These are phyloP conservation scores for Microctenopoma steveboyesi DNA, from an alignment of 2,797 vertebrate genomes.

Conservation along the genomic window DNA sequence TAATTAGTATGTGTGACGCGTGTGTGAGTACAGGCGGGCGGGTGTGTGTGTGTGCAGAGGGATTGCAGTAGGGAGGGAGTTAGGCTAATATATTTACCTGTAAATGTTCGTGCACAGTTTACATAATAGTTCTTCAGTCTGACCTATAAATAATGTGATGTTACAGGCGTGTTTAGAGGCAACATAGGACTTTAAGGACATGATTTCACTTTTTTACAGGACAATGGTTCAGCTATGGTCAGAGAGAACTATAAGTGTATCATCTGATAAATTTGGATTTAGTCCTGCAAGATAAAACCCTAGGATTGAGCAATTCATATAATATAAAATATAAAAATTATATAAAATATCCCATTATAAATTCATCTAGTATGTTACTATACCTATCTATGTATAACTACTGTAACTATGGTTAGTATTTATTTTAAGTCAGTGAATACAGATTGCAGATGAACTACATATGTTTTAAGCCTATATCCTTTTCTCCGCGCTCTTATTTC, in stretches of 20 bases:
- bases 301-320: not conserved
- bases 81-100: conserved; percentile 17
- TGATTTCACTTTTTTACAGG: no score
- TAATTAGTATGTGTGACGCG: conserved; percentile 50
- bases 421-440: no score
- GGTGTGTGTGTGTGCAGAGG: not conserved
- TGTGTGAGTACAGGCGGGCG: conserved; percentile 17
- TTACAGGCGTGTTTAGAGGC: not conserved
- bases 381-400: no score
- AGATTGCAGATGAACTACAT: no score
- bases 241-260: not conserved
- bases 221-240: not conserved
- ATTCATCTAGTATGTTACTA: no score
- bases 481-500: no score
- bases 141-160: not conserved
- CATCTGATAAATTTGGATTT: not conserved
- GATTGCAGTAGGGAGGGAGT: conserved; percentile 9
- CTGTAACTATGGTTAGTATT: no score
- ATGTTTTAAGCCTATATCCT: no score
- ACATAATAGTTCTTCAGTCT: not conserved
- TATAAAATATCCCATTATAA: no score
- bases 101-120: conserved; percentile 15
- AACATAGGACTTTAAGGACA: not conserved
- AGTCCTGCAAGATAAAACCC: not conserved
- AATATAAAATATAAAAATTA: no score